These are phyloP conservation scores for Octonoba sinensis DNA, from an alignment of 2,888 invertebrate genomes.

Conservation along the genomic window DNA sequence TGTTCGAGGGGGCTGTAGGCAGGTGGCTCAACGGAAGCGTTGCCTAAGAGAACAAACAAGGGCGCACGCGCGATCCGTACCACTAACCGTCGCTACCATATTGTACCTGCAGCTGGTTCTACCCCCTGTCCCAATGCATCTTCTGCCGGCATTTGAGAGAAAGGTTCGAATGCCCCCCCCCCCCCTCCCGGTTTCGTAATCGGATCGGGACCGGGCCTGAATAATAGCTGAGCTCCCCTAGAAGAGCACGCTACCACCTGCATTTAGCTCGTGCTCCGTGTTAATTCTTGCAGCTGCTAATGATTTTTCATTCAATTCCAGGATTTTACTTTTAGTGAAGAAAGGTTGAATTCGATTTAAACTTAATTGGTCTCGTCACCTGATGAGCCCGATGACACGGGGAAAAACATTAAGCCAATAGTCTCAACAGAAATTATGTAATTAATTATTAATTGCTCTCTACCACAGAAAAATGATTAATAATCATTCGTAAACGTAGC, in stretches of 20 bases:
- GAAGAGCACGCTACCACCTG: conserved; percentile 30
- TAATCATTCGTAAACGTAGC: no score
- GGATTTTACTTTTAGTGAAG: no score
- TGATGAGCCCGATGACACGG: no score
- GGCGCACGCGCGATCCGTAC: conserved; percentile 54
- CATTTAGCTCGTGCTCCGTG: conserved; percentile 17
- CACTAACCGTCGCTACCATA: conserved; percentile 57
- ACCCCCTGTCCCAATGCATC: conserved; percentile 27
- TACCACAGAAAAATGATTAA: no score
- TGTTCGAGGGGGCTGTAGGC: conserved; percentile 14
- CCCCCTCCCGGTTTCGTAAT: conserved; percentile 26
- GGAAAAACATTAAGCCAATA: no score
- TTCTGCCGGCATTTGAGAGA: conserved; percentile 44
- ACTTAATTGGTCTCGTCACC: no score
- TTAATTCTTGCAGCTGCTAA: conserved; percentile 53
- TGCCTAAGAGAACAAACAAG: conserved; percentile 59
- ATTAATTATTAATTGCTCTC: no score
- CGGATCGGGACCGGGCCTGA: conserved; percentile 43
- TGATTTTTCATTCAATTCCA: neutral
- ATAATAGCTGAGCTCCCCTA: conserved; percentile 17
- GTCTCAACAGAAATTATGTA: no score
- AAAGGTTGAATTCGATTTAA: no score
- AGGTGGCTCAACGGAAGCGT: conserved; percentile 57
- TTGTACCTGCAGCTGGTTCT: conserved; percentile 59
- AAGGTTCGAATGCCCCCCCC: conserved; percentile 13